These are phyloP conservation scores for Catharus fuscescens DNA, from an alignment of 2,113 vertebrate genomes.

Conservation along the genomic window DNA sequence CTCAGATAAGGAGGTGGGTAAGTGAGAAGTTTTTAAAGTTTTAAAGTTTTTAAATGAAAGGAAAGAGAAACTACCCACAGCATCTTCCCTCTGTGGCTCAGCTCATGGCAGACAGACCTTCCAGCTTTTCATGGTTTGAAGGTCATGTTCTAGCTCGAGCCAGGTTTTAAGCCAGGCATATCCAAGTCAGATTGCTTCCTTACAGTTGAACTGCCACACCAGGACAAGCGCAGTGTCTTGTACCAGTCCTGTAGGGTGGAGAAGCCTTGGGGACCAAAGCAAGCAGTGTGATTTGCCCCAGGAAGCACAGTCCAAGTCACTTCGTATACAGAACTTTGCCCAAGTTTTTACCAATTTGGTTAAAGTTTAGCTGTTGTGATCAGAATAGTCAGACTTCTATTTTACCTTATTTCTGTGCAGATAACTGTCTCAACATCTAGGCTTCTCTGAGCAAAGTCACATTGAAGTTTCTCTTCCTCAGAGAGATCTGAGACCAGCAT, in stretches of 20 bases:
- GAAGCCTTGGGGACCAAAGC: neutral
- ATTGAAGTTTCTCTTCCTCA: constrained; percentile 21
- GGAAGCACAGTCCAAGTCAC: neutral
- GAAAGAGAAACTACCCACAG: neutral
- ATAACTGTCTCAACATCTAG: neutral
- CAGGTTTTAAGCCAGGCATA: neutral
- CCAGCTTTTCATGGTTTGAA: neutral
- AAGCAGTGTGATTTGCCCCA: neutral
- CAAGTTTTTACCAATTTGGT: neutral
- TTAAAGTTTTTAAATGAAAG: constrained; percentile 1
- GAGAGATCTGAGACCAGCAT: neutral
- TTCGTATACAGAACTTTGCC: neutral
- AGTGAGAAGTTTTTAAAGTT: neutral
- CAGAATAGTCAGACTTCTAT: neutral
- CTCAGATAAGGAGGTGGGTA: neutral
- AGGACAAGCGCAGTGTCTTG: neutral
- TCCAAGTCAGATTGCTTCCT: neutral
- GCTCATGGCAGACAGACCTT: neutral
- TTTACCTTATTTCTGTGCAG: neutral
- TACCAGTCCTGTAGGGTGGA: fast-evolving
- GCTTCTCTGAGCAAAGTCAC: neutral
- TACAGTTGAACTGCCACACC: neutral
- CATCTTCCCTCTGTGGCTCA: neutral
- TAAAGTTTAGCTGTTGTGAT: neutral
- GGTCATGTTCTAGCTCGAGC: neutral